Conservation (phyloP, 1,140 invertebrate species). For the Arctopsyche grandis region DNA sequence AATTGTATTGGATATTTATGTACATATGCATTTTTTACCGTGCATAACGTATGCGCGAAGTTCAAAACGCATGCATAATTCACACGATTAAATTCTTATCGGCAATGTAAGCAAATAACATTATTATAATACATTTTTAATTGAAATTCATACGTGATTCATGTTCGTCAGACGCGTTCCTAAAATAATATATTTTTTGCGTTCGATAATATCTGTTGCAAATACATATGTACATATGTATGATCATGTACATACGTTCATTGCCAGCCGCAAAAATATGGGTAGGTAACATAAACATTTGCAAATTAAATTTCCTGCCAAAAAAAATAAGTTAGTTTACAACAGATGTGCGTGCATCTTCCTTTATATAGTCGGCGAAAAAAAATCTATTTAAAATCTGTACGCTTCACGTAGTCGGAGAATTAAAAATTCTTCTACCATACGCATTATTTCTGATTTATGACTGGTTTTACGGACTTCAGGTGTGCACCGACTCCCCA, state of each 20-base stretch:
- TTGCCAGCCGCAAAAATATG: background rate
- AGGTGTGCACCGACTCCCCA: slow-evolving; percentile 2
- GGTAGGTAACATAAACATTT: no score
- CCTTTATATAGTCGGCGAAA: background rate
- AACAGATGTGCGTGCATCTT: background rate
- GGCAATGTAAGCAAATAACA: no score
- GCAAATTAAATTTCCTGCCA: background rate
- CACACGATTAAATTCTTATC: no score
- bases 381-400: slow-evolving; percentile 4
- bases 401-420: slow-evolving; percentile 1
- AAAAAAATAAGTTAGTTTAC: slow-evolving; percentile 7
- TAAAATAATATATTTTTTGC: no score
- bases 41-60: no score
- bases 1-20: no score
- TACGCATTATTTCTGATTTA: slow-evolving; percentile 15
- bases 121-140: no score
- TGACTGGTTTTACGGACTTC: slow-evolving; percentile 2
- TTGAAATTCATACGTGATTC: no score
- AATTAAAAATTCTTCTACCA: slow-evolving; percentile 10
- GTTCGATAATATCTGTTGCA: no score
- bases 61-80: no score
- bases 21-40: no score
- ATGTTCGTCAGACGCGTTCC: no score
- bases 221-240: background rate
- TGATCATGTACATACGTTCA: background rate